Base-by-base conservation (phyloP, 2,113 vertebrate genomes). In the Morone chrysops region DNA sequence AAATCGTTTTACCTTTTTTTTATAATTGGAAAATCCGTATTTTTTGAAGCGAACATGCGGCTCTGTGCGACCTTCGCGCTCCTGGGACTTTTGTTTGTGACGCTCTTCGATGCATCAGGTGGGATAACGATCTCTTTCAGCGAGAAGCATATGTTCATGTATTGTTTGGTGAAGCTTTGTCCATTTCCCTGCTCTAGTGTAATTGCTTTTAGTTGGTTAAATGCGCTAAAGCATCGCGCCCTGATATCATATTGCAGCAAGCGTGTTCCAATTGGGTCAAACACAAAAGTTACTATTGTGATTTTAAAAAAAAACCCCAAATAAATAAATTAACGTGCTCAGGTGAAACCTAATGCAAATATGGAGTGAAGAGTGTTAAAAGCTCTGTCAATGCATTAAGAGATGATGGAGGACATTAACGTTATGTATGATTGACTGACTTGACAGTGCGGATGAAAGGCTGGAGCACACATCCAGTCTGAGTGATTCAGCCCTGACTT, bases 51-150 rank as follows among this genome's bases (percentile, higher is more conserved):
- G 73, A 90, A 72, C 20, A 92, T 92, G 94, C 40, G 61, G 53
- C 36, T 90, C 13, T n/a, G 22, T 4, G 38, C 14, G 50, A 66
- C 70, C 25, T 59, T 40, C 78, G 75, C 70, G 69, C 72, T 92
- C 8, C 57, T 90, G 61, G 85, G 71, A 70, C 71, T 87, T 60
- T n/a, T 90, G 54, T 20, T 88, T 31, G 3, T 85, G 69, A n/a
- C 86, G 45, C 6, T 72, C 43, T 41, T 89, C 73, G 22, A 79
- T 18, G 63, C 51, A 45, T 69, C 94, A 93, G 94, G 94, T 94
- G 88, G 87, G 80, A 54, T 1, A 69, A 70, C 0, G 4, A 51
- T 22, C 8, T 51, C 9, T 38, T 5, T 54, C 40, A 14, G 61
- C 25, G 20, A 2, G 4, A 45, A 47, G 16, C 40, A 54, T 13